Evolutionary conservation across 2,888 invertebrate genomes (phyloP), one percentile per base, ranked within the genome.

Genomic region (Pyralis farinalis): DNA sequence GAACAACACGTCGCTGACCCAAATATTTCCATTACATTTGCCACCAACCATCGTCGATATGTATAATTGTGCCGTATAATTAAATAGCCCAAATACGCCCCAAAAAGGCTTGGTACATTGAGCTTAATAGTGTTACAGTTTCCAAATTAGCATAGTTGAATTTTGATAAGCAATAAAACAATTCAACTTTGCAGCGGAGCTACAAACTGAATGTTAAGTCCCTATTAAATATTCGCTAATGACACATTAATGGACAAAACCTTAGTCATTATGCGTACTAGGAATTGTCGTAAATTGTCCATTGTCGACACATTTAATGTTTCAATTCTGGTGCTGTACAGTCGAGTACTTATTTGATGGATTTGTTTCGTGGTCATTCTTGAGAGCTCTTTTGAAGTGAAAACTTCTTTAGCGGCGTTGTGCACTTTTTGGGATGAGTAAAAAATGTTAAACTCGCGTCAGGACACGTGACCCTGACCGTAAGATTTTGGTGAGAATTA

Each of bases 101-200:
- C 47, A 46, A 49, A 16, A 16, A 16, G 4, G 2, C 16, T 16
- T 48, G 48, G 51, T 51, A 51, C 51, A 53, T 42, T 25, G 59
- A 58, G 53, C 57, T 63, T 76, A 69, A 74, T 72, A 74, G 69
- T 68, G 69, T 68, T 71, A 66, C 63, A 63, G 67, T 70, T 61
- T 50, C 43, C 51, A 54, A 67, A 83, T 84, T 84, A 81, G 67
- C 84, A 83, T 83, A 81, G 72, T 77, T 78, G 81, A 83, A 83
- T 83, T 82, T 82, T 81, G 79, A 83, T 82, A 74, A 81, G 77
- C 75, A 69, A 67, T 79, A 72, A 75, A 80, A 78, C 71, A 71
- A 71, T 71, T 54, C 43, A 65, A 68, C 59, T 72, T 71, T 63
- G 67, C 25, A n/a, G 7, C 25, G 25, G n/a, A 8, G 25, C 25